These are phyloP conservation scores for Synergus gifuensis DNA, from an alignment of 2,888 invertebrate species.

Conservation along the genomic window DNA sequence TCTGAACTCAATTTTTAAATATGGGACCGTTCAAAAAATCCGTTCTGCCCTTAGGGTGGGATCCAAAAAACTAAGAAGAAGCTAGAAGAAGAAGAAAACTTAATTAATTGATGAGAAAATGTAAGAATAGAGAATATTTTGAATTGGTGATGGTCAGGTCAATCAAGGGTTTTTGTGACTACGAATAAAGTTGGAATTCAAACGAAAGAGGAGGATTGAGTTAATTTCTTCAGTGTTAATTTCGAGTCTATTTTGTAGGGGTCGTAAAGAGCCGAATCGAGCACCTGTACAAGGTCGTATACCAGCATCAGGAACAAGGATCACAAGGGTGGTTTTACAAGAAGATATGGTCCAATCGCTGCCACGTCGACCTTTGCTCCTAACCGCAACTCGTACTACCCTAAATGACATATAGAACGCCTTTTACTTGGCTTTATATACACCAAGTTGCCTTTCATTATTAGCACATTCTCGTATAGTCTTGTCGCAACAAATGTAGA, in stretches of 20 bases:
- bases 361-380: conserved; percentile 46
- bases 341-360: conserved; percentile 61
- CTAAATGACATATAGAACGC: conserved; percentile 36
- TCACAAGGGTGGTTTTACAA: conserved; percentile 56
- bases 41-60: no score
- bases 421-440: conserved; percentile 35
- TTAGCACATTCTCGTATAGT: conserved; percentile 10
- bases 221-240: conserved; percentile 47
- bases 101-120: background rate
- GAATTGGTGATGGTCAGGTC: background rate
- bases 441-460: conserved; percentile 38
- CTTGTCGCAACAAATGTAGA: conserved; percentile 1
- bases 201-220: conserved; percentile 17
- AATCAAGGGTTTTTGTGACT: background rate
- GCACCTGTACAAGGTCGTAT: conserved; percentile 53
- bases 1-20: conserved; percentile 56
- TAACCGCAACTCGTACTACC: conserved; percentile 33
- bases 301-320: conserved; percentile 56
- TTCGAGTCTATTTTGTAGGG: conserved; percentile 57
- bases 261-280: conserved; percentile 60
- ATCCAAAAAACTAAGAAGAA: no score
- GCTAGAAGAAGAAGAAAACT: background rate
- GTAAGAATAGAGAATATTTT: background rate
- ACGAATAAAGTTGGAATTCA: background rate
- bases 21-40: background rate